Conservation (phyloP, 2,113 vertebrate genomes). For the Monarcha castaneiventris region DNA sequence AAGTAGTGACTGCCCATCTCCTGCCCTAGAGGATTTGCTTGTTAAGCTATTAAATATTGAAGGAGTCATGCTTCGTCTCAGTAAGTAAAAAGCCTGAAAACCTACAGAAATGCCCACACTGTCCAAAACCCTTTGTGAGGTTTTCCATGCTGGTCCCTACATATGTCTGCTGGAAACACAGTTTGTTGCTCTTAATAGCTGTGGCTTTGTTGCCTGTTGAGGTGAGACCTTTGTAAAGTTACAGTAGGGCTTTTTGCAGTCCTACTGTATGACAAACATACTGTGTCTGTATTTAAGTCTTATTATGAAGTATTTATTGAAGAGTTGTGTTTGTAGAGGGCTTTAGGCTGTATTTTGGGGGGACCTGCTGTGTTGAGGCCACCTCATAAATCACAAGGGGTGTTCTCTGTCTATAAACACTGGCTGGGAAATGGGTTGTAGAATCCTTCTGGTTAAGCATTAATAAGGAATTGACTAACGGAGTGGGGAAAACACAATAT, state of each 20-base stretch:
- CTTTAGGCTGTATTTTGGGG: not conserved
- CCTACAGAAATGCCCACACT: accelerated
- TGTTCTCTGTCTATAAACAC: not conserved
- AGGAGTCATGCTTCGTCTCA: not conserved
- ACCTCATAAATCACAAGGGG: not conserved
- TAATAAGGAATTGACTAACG: not conserved
- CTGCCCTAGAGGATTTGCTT: not conserved
- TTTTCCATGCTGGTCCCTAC: accelerated
- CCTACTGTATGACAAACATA: accelerated
- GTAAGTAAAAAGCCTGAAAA: not conserved
- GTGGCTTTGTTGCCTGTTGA: not conserved
- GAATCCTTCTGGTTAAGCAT: not conserved
- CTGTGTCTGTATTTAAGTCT: no score
- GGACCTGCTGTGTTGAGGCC: no score
- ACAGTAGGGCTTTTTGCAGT: not conserved
- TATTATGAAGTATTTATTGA: not conserved
- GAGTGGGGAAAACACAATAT: not conserved
- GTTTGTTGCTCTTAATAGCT: not conserved
- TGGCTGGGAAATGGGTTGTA: not conserved
- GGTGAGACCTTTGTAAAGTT: not conserved
- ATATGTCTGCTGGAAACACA: accelerated
- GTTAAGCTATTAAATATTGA: not conserved
- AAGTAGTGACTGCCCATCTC: accelerated
- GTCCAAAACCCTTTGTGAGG: accelerated
- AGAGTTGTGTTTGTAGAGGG: not conserved